Percentiles rank a stretch among this genome's conserved stretches.
These are phyloP conservation scores for Branchipolynoe longqiensis DNA, from an alignment of 2,888 invertebrate genomes.

Conservation along the genomic window DNA sequence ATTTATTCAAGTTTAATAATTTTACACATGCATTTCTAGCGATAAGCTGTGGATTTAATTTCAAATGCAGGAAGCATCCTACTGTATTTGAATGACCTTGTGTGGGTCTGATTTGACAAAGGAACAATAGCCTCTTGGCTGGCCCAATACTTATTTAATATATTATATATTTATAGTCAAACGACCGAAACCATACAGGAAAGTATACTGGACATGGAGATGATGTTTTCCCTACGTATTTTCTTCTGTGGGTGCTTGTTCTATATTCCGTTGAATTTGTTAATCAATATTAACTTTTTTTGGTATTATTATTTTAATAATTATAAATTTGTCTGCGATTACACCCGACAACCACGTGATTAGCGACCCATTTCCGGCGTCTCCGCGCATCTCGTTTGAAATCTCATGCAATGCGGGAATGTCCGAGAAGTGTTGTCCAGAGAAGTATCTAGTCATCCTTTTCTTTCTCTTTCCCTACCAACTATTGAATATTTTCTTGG, in stretches of 20 bases:
- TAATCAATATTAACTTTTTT: constrained; percentile 25
- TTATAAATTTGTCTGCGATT: constrained; percentile 19
- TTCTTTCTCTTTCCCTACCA: constrained; percentile 34
- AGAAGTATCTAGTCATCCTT: constrained; percentile 38
- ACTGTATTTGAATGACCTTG: constrained; percentile 54
- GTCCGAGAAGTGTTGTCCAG: constrained; percentile 40
- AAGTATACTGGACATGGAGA: constrained; percentile 36
- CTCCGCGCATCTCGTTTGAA: constrained; percentile 40
- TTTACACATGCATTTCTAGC: constrained; percentile 57
- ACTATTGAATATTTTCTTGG: background rate
- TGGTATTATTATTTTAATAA: too few relatives aligned
- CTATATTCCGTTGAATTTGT: constrained; percentile 24
- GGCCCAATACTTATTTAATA: constrained; percentile 17
- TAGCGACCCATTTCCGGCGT: constrained; percentile 39
- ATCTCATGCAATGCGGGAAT: constrained; percentile 50
- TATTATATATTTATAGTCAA: constrained; percentile 37
- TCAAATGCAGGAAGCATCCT: constrained; percentile 53
- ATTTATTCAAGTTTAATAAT: constrained; percentile 57
- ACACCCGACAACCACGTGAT: constrained; percentile 19
- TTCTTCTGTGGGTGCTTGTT: constrained; percentile 46
- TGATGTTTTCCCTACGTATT: constrained; percentile 30
- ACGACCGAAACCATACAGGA: constrained; percentile 34
- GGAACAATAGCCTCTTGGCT: constrained; percentile 17
- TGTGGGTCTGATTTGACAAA: constrained; percentile 41
- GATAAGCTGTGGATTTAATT: constrained; percentile 54